Evolutionary conservation across 2,113 vertebrate species (phyloP), one percentile per base, ranked within the genome.

Genomic region (Oncorhynchus mykiss): DNA sequence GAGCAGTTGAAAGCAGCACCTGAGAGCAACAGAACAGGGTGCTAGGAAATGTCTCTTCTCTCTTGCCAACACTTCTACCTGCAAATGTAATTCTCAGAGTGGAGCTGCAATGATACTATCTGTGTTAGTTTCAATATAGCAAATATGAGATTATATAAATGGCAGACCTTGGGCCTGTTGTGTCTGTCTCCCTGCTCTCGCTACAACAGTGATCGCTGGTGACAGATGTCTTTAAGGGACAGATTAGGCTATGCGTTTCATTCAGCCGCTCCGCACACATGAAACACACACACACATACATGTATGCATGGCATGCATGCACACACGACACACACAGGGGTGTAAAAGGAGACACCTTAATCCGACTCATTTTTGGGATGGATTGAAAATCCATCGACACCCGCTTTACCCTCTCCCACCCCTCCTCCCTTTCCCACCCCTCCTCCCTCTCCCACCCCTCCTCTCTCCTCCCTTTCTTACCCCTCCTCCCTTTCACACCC

Each of bases 151-250:
- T 89, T 91, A 93, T 89, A 91, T 88, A 93, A 91, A 91, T 90
- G 92, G 89, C 91, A 93, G 91, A 88, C 90, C 90, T 89, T 85
- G 89, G 88, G 87, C 88, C 14, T 54, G 39, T 45, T 11, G 51
- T 54, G 51, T 54, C 3, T 54, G 13, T 18, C 51, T 18, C 51
- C 51, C 3, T 54, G 14, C 12, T 83, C 85, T 84, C 93, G 92
- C 91, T 93, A 93, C 93, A 93, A 92, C 85, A 83, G 88, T 93
- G 92, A 94, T 93, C 88, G 84, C 88, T 91, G 87, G 91, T 94
- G 93, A 94, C 93, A 93, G 92, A 93, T 91, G 91, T 93, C 91
- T 93, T 93, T 92, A 93, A 93, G 90, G 92, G 91, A 87, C 85
- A 93, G 91, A 93, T 93, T 94, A 93, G 89, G 85, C 84, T 88